phyloP scores from a whole-genome alignment of 2,888 invertebrate species.

The Venusia cambrica region DNA sequence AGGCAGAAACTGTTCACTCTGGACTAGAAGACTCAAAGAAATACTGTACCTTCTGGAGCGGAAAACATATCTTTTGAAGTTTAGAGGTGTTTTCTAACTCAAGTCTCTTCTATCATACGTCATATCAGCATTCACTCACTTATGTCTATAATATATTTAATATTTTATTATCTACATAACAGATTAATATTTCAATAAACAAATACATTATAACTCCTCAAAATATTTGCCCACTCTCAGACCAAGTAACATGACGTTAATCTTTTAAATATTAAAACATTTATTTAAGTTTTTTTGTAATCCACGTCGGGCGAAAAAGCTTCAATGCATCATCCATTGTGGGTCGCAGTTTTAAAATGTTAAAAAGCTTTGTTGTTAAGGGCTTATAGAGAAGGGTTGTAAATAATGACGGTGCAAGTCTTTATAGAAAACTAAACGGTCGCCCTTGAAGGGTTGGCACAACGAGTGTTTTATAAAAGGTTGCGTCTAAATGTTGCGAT shows the following conservation, averaged over 20 bases:
- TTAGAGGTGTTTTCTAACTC: too few relatives aligned
- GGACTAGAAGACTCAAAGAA: too few relatives aligned
- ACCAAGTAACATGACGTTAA: slow-evolving; percentile 69
- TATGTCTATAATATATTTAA: too few relatives aligned
- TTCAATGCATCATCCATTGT: slow-evolving; percentile 68
- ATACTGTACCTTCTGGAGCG: too few relatives aligned
- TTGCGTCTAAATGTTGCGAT: slow-evolving; percentile 18
- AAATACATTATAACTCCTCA: slow-evolving; percentile 45
- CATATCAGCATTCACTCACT: too few relatives aligned
- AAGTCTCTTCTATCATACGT: too few relatives aligned
- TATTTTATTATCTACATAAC: too few relatives aligned
- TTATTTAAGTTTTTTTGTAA: slow-evolving; percentile 63
- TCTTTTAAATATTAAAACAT: slow-evolving; percentile 80
- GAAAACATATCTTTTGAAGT: too few relatives aligned
- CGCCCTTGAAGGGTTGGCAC: slow-evolving; percentile 28
- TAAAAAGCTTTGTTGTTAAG: slow-evolving; percentile 78
- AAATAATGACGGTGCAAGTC: slow-evolving; percentile 78
- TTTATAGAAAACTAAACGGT: slow-evolving; percentile 72
- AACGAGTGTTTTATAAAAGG: slow-evolving; percentile 27
- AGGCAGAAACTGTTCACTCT: too few relatives aligned
- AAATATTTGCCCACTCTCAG: slow-evolving; percentile 34
- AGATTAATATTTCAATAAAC: slow-evolving; percentile 51
- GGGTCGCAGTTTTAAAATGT: slow-evolving; percentile 72
- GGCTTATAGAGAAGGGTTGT: slow-evolving; percentile 75
- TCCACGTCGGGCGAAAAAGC: slow-evolving; percentile 57